Percentiles rank a stretch among this genome's conserved stretches.
These are phyloP conservation scores for Rostratula benghalensis DNA, from an alignment of 2,113 vertebrate genomes.

Conservation along the genomic window DNA sequence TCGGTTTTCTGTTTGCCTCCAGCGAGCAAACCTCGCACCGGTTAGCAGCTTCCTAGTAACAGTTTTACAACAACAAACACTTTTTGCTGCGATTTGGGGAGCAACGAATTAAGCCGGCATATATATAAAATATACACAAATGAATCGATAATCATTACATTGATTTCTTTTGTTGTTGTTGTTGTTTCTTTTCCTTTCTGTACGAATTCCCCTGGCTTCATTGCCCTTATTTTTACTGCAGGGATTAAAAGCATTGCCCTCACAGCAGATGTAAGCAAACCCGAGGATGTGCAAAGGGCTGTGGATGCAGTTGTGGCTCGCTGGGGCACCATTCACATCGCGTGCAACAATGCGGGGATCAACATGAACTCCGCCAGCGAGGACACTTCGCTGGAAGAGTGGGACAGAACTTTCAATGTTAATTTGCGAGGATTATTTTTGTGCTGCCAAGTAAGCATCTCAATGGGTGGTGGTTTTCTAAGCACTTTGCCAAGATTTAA, in stretches of 20 bases:
- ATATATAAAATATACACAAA: too few relatives aligned
- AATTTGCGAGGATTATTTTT: slow-evolving; percentile 82
- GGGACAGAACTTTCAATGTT: slow-evolving; percentile 81
- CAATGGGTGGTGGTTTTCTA: neutral
- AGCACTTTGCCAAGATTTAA: neutral
- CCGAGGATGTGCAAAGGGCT: slow-evolving; percentile 75
- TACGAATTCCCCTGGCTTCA: neutral
- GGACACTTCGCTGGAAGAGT: slow-evolving; percentile 80
- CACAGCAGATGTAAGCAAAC: slow-evolving; percentile 79
- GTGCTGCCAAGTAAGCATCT: slow-evolving; percentile 80
- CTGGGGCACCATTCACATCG: slow-evolving; percentile 77
- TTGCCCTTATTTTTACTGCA: neutral
- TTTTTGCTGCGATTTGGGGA: neutral
- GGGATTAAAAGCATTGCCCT: slow-evolving; percentile 79
- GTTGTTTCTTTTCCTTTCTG: neutral
- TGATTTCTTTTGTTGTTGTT: too few relatives aligned
- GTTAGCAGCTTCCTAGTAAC: neutral
- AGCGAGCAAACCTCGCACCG: neutral
- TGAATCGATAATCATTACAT: neutral
- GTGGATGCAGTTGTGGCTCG: slow-evolving; percentile 70
- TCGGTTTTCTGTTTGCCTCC: neutral
- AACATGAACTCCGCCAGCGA: slow-evolving; percentile 84
- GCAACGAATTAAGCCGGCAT: neutral
- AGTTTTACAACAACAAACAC: neutral
- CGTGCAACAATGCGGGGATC: slow-evolving; percentile 82